phyloP scores from a whole-genome alignment of 2,888 invertebrate genomes.

The Chrysolina haemoptera region DNA sequence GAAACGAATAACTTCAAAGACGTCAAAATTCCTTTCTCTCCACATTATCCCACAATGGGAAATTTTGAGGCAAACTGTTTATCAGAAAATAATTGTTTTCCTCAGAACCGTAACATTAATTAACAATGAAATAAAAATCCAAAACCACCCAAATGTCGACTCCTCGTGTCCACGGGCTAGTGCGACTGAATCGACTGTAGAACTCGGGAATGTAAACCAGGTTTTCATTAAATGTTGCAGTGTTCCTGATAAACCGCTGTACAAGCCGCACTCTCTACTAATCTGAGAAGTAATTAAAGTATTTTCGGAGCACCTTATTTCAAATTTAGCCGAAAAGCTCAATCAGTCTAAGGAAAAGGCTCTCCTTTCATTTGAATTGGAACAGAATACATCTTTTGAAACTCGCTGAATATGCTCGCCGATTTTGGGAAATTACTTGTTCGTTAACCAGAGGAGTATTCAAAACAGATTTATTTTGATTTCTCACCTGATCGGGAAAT shows the following conservation, averaged over 20 bases:
- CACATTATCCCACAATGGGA: too few relatives aligned
- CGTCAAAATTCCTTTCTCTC: too few relatives aligned
- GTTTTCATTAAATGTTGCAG: constrained; percentile 45
- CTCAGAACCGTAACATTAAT: too few relatives aligned
- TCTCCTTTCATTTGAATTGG: constrained; percentile 19
- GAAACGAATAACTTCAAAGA: too few relatives aligned
- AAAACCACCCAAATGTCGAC: too few relatives aligned
- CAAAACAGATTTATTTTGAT: neutral
- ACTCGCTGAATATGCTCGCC: neutral
- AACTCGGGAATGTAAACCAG: constrained; percentile 41
- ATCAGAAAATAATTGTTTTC: too few relatives aligned
- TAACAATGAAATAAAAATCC: too few relatives aligned
- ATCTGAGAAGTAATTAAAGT: constrained; percentile 65
- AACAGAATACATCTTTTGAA: constrained; percentile 15
- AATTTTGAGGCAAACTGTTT: too few relatives aligned
- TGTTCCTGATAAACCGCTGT: constrained; percentile 53
- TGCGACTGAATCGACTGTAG: constrained; percentile 50
- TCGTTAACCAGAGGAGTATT: constrained; percentile 9
- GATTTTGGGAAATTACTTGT: constrained; percentile 6
- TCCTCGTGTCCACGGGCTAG: constrained; percentile 43
- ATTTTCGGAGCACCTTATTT: constrained; percentile 47
- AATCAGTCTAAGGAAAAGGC: constrained; percentile 28
- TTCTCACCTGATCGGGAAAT: neutral
- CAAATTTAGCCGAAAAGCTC: constrained; percentile 54
- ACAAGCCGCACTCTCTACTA: constrained; percentile 57